Percentiles rank a stretch among this genome's conserved stretches.
phyloP scores from a whole-genome alignment of 2,797 vertebrate genomes.

The Acanthiza pusilla region DNA sequence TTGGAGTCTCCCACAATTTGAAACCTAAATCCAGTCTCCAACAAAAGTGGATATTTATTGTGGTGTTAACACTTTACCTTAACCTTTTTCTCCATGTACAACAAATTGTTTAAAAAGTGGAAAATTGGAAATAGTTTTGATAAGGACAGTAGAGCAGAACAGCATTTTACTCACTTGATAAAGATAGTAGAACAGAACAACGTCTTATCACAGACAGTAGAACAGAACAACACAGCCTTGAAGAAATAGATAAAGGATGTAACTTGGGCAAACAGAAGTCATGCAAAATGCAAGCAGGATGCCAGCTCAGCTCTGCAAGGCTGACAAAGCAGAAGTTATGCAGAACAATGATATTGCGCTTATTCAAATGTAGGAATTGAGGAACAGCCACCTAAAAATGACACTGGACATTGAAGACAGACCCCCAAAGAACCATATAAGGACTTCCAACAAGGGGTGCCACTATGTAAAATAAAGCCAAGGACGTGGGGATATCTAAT shows the following conservation, averaged over 20 bases:
- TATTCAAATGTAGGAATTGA: accelerated
- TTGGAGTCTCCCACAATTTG: background rate
- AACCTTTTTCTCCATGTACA: background rate
- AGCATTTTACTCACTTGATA: background rate
- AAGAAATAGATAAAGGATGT: background rate
- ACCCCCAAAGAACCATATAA: background rate
- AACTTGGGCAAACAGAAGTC: background rate
- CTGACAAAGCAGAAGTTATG: background rate
- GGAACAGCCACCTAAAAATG: background rate
- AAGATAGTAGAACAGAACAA: background rate
- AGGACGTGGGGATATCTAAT: background rate
- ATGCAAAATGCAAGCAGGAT: background rate
- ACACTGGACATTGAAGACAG: accelerated
- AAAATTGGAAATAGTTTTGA: background rate
- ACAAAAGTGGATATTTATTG: background rate
- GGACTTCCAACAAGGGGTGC: background rate
- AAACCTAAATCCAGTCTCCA: background rate
- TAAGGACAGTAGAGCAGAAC: background rate
- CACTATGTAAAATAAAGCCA: background rate
- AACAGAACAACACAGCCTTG: background rate
- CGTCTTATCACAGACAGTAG: background rate
- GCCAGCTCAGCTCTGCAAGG: background rate
- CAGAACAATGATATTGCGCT: background rate
- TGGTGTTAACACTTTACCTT: background rate
- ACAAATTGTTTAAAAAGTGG: background rate